Evolutionary conservation across 2,113 vertebrate species (phyloP).

Genomic region (Pangasianodon hypophthalmus): DNA sequence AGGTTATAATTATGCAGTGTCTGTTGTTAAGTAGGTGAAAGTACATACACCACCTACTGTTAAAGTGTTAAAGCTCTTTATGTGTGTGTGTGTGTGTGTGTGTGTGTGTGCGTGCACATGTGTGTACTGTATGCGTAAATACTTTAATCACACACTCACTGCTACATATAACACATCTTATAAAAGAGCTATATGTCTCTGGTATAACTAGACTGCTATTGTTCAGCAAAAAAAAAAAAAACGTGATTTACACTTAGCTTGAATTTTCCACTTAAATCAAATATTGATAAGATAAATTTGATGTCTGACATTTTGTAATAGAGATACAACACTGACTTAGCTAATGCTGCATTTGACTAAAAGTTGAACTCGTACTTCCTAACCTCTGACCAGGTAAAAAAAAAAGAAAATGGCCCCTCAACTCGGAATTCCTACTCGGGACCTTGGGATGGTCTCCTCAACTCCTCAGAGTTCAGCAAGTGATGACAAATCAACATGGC

Average conservation of each 20-base stretch:
- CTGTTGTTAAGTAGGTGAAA: constrained; percentile 19
- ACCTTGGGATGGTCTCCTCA: not conserved
- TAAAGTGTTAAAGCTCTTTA: constrained; percentile 1
- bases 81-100: not conserved
- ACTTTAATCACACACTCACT: not conserved
- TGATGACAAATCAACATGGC: not conserved
- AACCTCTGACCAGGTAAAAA: not conserved
- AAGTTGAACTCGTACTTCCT: not conserved
- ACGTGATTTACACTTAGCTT: not conserved
- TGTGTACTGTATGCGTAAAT: constrained; percentile 22
- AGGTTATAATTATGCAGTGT: constrained; percentile 7
- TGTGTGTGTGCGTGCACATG: constrained; percentile 21
- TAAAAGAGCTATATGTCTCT: not conserved
- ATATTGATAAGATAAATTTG: not conserved
- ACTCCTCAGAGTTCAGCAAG: not conserved
- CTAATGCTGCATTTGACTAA: not conserved
- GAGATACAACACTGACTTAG: not conserved
- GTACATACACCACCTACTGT: not conserved
- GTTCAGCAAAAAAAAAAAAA: not conserved
- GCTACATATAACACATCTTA: not conserved
- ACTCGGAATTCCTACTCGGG: not conserved
- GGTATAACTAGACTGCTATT: not conserved
- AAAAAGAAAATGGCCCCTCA: not conserved
- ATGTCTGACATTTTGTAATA: not conserved
- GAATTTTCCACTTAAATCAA: not conserved